Percentiles rank a stretch among this genome's conserved stretches.
These are phyloP conservation scores for Vesta saturnalis DNA, from an alignment of 2,888 invertebrate species.

Conservation along the genomic window DNA sequence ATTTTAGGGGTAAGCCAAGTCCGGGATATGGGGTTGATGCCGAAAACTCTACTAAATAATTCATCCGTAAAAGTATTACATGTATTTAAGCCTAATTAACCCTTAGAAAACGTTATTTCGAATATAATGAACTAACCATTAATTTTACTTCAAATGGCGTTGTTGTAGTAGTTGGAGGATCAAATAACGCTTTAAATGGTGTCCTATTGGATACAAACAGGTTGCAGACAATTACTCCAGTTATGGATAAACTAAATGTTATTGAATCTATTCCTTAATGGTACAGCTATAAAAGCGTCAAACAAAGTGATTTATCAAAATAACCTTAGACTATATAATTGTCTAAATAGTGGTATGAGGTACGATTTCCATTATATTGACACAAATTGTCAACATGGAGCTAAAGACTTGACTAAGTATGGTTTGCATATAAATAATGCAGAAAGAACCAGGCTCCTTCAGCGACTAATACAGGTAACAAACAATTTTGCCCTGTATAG, in stretches of 20 bases:
- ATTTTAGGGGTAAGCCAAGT: background rate
- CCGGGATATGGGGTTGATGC: background rate
- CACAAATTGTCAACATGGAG: no score
- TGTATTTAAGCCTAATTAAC: background rate
- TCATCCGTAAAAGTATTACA: background rate
- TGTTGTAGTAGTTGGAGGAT: slow-evolving; percentile 2
- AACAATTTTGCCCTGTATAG: no score
- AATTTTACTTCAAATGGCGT: background rate
- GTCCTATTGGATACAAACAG: slow-evolving; percentile 36
- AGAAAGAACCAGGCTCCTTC: no score
- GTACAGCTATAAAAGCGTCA: background rate
- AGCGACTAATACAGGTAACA: no score
- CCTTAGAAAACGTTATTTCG: background rate
- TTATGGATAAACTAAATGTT: background rate
- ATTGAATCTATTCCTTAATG: background rate
- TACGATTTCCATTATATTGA: background rate
- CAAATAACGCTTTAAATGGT: slow-evolving; percentile 40
- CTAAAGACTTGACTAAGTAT: no score
- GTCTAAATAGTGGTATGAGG: background rate
- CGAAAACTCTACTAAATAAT: background rate
- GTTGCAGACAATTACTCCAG: slow-evolving; percentile 50
- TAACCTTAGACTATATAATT: background rate
- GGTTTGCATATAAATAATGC: no score
- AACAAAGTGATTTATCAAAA: background rate
- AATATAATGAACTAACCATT: background rate